phyloP scores from a whole-genome alignment of 35 echinoderm and acorn worm genomes.

The Lytechinus variegatus region DNA sequence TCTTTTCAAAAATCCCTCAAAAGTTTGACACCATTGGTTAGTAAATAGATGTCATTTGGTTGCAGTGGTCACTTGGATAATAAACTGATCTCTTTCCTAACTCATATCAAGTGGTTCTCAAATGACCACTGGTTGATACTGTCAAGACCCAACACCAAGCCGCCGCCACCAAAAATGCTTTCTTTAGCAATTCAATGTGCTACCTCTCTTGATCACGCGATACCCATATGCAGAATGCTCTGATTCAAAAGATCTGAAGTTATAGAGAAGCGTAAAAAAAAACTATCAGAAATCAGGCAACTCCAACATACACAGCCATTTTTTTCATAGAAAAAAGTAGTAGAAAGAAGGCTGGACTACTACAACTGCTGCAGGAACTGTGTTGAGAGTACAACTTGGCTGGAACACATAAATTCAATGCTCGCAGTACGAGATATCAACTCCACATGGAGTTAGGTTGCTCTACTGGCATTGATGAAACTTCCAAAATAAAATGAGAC shows the following conservation, averaged over 20 bases:
- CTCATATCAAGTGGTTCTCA: not conserved
- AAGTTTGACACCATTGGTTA: not conserved
- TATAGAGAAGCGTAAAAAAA: constrained; percentile 41
- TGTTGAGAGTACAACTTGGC: constrained; percentile 37
- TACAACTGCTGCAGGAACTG: constrained; percentile 33
- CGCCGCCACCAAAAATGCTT: not conserved
- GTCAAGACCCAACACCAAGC: not conserved
- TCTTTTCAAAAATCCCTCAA: not conserved
- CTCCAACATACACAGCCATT: constrained; percentile 40
- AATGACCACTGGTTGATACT: not conserved
- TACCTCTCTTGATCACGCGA: not conserved
- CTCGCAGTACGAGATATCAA: constrained; percentile 42
- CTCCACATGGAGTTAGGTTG: constrained; percentile 42
- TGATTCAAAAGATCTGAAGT: constrained; percentile 45
- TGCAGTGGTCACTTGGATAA: not conserved
- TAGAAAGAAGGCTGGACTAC: constrained; percentile 42
- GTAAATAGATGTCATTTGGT: not conserved
- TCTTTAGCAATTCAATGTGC: not conserved
- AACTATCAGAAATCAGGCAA: constrained; percentile 41
- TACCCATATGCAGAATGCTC: constrained; percentile 23
- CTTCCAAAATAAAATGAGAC: constrained; percentile 47
- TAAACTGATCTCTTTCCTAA: not conserved
- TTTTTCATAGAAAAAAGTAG: constrained; percentile 45
- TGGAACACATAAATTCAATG: constrained; percentile 56
- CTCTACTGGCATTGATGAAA: constrained; percentile 22